These are phyloP conservation scores for Seriola rivoliana DNA, from an alignment of 2,113 vertebrate genomes.

Conservation along the genomic window DNA sequence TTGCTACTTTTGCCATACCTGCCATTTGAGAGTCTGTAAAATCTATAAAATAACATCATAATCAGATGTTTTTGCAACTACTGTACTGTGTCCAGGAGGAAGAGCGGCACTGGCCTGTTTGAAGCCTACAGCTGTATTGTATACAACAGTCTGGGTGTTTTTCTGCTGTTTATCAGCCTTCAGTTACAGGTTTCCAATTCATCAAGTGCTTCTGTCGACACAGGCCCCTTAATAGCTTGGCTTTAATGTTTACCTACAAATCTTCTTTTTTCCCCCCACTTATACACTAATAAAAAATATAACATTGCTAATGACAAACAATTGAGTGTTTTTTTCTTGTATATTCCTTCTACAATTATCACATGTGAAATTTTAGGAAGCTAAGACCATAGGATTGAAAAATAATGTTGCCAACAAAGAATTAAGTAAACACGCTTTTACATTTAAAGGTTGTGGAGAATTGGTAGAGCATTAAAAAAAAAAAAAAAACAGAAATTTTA, in stretches of 20 bases:
- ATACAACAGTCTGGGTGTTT: neutral
- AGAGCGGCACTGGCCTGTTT: no score
- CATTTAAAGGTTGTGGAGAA: neutral
- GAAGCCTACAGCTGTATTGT: neutral
- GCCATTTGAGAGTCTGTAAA: no score
- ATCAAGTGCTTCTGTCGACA: neutral
- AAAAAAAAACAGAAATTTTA: constrained; percentile 18
- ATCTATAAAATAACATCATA: no score
- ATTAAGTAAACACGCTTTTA: no score
- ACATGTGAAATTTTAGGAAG: no score
- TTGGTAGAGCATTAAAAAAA: neutral
- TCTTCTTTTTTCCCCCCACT: neutral
- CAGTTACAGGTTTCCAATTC: neutral
- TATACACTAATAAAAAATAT: no score
- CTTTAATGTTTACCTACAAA: neutral
- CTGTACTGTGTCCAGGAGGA: no score
- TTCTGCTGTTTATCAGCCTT: neutral
- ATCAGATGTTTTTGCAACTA: no score
- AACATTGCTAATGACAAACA: neutral
- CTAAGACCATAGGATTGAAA: no score
- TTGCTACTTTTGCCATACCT: no score
- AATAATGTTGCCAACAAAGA: no score
- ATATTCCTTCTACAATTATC: neutral
- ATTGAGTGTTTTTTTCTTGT: neutral
- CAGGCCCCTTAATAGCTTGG: neutral